These are phyloP conservation scores for Drosophila sturtevanti DNA, from an alignment of 1,140 invertebrate species.

Conservation along the genomic window DNA sequence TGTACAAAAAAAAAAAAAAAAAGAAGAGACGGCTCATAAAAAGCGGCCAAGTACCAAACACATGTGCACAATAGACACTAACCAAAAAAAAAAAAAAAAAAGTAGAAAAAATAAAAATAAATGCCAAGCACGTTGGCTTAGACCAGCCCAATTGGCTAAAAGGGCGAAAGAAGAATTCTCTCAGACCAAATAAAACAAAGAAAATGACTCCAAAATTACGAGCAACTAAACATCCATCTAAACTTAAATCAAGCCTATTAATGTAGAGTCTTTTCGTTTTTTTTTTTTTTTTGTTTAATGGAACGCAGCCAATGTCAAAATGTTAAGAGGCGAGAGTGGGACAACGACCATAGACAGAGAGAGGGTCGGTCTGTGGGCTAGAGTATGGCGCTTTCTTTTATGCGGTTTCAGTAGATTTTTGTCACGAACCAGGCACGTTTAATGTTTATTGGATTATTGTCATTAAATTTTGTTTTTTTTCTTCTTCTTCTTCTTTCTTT, in stretches of 20 bases:
- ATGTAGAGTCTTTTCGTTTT: slow-evolving; percentile 36
- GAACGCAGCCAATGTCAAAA: slow-evolving; percentile 74
- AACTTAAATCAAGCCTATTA: slow-evolving; percentile 62
- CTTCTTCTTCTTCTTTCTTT: too few species aligned
- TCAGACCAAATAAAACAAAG: slow-evolving; percentile 27
- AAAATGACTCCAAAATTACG: neutral
- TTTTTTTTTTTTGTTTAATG: slow-evolving; percentile 40
- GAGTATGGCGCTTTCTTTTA: slow-evolving; percentile 68
- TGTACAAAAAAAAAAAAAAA: slow-evolving; percentile 13
- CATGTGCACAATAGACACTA: slow-evolving; percentile 63
- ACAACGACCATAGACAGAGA: slow-evolving; percentile 26
- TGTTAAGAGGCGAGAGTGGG: slow-evolving; percentile 56
- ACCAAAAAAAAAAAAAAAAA: slow-evolving; percentile 30
- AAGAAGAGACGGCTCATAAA: slow-evolving; percentile 45
- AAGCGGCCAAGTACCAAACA: slow-evolving; percentile 65
- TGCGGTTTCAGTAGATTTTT: slow-evolving; percentile 61
- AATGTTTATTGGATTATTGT: slow-evolving; percentile 80
- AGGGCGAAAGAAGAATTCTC: slow-evolving; percentile 6
- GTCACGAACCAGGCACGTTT: slow-evolving; percentile 69
- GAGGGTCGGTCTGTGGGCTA: slow-evolving; percentile 13
- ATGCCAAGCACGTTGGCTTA: slow-evolving; percentile 58
- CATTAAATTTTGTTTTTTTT: slow-evolving; percentile 73
- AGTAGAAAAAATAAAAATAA: neutral
- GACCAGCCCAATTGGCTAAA: slow-evolving; percentile 20
- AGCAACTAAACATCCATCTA: slow-evolving; percentile 9